Evolutionary conservation across 2,113 vertebrate species (phyloP).

Genomic region (Stomatorhinus ivindoensis): DNA sequence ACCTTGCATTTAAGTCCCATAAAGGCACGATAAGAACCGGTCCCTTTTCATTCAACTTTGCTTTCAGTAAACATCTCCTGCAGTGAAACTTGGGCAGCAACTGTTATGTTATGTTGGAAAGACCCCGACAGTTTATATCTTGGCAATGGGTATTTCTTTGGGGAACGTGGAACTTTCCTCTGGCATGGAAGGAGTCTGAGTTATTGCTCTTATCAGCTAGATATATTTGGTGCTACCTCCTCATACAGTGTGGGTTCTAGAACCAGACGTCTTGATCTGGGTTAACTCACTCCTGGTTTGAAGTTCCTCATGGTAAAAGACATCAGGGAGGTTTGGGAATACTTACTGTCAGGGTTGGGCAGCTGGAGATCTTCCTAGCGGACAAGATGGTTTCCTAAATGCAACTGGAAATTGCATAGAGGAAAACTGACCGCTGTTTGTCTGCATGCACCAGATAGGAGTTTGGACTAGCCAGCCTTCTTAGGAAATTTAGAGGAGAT

Average conservation of each 20-base stretch:
- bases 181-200: background rate
- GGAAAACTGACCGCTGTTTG: background rate
- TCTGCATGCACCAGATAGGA: background rate
- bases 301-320: background rate
- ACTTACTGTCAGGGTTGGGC: background rate
- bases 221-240: background rate
- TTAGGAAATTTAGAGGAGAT: background rate
- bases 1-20: background rate
- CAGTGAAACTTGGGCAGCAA: background rate
- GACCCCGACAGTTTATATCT: background rate
- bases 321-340: background rate
- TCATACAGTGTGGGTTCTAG: background rate
- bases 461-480: background rate
- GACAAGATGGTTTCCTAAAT: background rate
- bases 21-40: background rate
- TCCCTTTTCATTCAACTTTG: background rate
- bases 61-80: background rate
- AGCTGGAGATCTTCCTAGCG: background rate
- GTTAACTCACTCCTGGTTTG: background rate
- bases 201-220: background rate
- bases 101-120: background rate
- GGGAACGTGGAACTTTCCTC: background rate
- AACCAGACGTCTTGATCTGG: background rate
- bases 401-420: background rate
- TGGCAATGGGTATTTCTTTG: background rate